Conservation (phyloP, 2,113 vertebrate species). For the Maccullochella peelii region DNA sequence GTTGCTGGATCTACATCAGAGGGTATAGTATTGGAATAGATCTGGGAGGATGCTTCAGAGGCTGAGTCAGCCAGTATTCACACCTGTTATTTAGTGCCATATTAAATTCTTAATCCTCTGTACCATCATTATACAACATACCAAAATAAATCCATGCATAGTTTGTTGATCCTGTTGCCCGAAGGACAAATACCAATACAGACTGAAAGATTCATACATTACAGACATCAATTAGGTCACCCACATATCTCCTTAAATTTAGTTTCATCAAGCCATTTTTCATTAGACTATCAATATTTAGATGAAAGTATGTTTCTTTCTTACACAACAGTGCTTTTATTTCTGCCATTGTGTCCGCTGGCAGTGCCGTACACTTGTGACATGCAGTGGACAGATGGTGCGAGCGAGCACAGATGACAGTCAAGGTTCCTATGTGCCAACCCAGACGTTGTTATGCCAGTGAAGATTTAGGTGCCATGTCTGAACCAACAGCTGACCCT, state of each 20-base stretch:
- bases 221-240: constrained; percentile 24
- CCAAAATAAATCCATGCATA: constrained; percentile 73
- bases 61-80: constrained; percentile 70
- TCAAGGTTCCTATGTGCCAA: constrained; percentile 48
- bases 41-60: constrained; percentile 57
- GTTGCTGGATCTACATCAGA: constrained; percentile 77
- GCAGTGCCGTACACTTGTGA: constrained; percentile 18
- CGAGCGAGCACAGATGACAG: constrained; percentile 34
- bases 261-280: background rate
- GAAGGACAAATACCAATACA: constrained; percentile 68
- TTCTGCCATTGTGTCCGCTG: background rate
- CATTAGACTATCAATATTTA: background rate
- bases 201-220: constrained; percentile 15
- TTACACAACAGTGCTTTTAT: constrained; percentile 3
- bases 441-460: constrained; percentile 28
- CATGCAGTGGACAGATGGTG: constrained; percentile 53
- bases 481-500: constrained; percentile 60
- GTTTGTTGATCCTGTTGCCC: constrained; percentile 49
- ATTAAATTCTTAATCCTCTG: constrained; percentile 76
- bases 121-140: constrained; percentile 76
- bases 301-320: background rate
- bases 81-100: constrained; percentile 80
- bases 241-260: background rate
- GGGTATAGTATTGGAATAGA: constrained; percentile 63
- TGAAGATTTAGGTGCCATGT: constrained; percentile 42